phyloP scores from a whole-genome alignment of 1,140 invertebrate genomes.

The Atta texana region DNA sequence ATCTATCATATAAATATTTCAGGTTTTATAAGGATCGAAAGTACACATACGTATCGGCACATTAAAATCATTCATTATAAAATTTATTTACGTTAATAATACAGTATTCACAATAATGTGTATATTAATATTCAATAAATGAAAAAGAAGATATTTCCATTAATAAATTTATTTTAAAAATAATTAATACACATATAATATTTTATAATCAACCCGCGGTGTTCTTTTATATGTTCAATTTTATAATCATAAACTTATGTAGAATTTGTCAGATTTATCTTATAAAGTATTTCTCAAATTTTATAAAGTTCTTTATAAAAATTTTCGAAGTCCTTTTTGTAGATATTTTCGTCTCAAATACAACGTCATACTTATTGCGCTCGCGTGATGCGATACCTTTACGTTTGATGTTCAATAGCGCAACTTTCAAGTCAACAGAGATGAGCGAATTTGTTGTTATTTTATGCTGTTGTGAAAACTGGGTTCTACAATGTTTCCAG shows the following conservation, averaged over 20 bases:
- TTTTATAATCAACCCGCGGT: background rate
- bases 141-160: background rate
- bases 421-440: background rate
- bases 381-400: background rate
- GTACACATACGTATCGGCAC: too few species aligned
- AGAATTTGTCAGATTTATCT: background rate
- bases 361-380: background rate
- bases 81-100: constrained; percentile 2
- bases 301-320: background rate
- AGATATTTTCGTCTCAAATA: background rate
- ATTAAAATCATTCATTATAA: background rate
- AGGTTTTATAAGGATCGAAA: background rate
- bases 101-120: background rate
- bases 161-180: constrained; percentile 12
- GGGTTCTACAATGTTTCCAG: background rate
- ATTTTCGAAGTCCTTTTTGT: background rate
- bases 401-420: background rate
- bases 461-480: background rate
- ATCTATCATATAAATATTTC: background rate
- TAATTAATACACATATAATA: background rate
- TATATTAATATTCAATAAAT: background rate
- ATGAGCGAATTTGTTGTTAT: background rate
- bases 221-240: background rate
- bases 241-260: background rate
- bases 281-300: background rate